Evolutionary conservation across 2,113 vertebrate genomes (phyloP), one percentile per base, ranked within the genome.

Genomic region (Gallinago media): DNA sequence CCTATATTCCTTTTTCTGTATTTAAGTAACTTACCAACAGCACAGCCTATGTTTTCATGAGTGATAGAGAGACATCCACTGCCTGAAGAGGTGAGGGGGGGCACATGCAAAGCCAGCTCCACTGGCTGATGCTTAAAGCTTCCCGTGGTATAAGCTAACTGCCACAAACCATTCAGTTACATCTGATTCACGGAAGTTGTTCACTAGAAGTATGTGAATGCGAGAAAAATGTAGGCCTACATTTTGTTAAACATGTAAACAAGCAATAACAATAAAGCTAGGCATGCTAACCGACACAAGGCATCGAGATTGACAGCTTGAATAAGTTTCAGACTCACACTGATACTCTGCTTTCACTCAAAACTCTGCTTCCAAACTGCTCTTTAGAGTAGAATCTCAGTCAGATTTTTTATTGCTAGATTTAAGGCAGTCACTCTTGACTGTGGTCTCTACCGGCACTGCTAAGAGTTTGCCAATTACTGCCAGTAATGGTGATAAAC

Each of bases 261-360:
- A 94, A 84, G 72, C 68, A 95, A 23, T 61, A 92, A 94, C 49
- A 89, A 65, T 72, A 82, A 76, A 94, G 56, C 79, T 71, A 80
- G 56, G 91, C 89, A 49, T 50, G 89, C 61, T 96, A 96, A 95
- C 96, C 50, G 58, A 96, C 95, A 96, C 83, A 93, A 98, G 95
- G 67, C 95, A 92, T 92, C 1, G 65, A 85, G 94, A 85, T 42
- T 96, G 97, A 96, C 97, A 97, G 96, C 49, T 97, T 97, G 89
- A 95, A 84, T 97, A 97, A 96, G 95, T 96, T 97, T 97, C 94
- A 97, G 93, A 91, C 62, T 97, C 96, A 91, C 96, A 96, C 75
- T 97, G 96, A 92, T 97, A 90, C 85, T 77, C 93, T 59, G 85
- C 92, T 96, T 96, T 94, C 96, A 96, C 75, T 95, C 96, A 96